Percentiles rank a stretch among this genome's conserved stretches.
Conservation (phyloP, 2,888 invertebrate species). For the Calliphora vomitoria region DNA sequence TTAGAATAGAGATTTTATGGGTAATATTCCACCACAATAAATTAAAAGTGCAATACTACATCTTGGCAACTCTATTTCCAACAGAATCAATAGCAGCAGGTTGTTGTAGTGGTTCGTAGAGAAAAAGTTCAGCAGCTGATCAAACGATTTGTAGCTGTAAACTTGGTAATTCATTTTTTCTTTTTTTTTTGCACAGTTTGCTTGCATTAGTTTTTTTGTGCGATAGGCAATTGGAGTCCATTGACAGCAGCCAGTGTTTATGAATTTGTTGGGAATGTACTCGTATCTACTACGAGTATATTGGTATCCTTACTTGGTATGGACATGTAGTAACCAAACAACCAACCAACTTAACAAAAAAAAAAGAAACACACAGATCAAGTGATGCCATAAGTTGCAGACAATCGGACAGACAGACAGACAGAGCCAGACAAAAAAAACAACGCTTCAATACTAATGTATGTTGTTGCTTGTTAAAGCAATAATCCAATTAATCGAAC, state of each 20-base stretch:
- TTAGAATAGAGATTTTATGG: too few relatives aligned
- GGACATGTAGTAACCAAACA: constrained; percentile 63
- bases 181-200: constrained; percentile 54
- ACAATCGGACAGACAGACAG: constrained; percentile 31
- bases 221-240: constrained; percentile 70
- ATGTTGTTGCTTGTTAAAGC: constrained; percentile 73
- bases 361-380: constrained; percentile 16
- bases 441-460: constrained; percentile 52
- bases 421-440: not conserved
- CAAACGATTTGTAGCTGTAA: constrained; percentile 83
- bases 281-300: constrained; percentile 31
- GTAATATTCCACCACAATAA: too few relatives aligned
- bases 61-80: constrained; percentile 41
- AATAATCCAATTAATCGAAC: constrained; percentile 77
- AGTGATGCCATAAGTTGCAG: constrained; percentile 58
- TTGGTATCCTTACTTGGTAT: constrained; percentile 70
- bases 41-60: not conserved
- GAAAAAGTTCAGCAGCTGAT: constrained; percentile 78
- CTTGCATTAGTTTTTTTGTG: constrained; percentile 43
- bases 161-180: constrained; percentile 76
- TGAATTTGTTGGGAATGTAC: constrained; percentile 75
- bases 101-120: constrained; percentile 38
- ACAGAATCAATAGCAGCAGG: constrained; percentile 53
- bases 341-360: constrained; percentile 23
- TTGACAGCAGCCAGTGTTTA: constrained; percentile 74